A percentile compares a stretch with the other conserved stretches of the same genome.
phyloP scores from a whole-genome alignment of 2,888 invertebrate genomes.

The Orchestes rusci region DNA sequence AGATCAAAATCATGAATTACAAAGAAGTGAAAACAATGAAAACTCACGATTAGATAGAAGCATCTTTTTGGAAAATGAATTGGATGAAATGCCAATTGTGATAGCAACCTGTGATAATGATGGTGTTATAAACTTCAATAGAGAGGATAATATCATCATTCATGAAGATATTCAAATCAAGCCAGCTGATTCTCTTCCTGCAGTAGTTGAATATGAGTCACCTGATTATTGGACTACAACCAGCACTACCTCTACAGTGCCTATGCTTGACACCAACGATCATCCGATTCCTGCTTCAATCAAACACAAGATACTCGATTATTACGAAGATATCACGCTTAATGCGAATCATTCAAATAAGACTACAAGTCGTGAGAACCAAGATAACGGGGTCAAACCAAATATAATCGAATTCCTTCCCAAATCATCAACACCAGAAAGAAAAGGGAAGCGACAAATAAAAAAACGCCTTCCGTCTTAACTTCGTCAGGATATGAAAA shows the following conservation, averaged over 20 bases:
- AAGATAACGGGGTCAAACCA: too few species aligned
- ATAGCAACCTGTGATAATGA: constrained; percentile 1
- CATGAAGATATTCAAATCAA: neutral
- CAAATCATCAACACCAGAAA: too few species aligned
- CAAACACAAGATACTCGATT: neutral
- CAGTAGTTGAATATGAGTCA: neutral
- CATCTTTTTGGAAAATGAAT: too few species aligned
- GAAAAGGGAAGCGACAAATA: too few species aligned
- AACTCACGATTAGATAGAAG: too few species aligned
- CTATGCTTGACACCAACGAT: too few species aligned
- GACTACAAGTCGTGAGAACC: neutral
- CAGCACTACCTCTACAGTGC: neutral
- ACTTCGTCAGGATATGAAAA: too few species aligned
- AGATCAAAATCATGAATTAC: too few species aligned
- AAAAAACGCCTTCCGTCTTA: too few species aligned
- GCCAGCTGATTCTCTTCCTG: neutral
- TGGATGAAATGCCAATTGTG: neutral
- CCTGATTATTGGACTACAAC: neutral
- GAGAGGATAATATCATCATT: neutral
- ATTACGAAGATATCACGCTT: neutral
- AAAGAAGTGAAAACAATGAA: too few species aligned
- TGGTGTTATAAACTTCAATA: constrained; percentile 5
- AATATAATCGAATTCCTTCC: too few species aligned
- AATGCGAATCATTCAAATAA: neutral
- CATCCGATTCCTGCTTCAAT: neutral